A percentile compares a stretch with the other conserved stretches of the same genome.
Evolutionary conservation across 1,140 invertebrate genomes (phyloP).

Genomic region (Stenopsyche tienmushanensis): DNA sequence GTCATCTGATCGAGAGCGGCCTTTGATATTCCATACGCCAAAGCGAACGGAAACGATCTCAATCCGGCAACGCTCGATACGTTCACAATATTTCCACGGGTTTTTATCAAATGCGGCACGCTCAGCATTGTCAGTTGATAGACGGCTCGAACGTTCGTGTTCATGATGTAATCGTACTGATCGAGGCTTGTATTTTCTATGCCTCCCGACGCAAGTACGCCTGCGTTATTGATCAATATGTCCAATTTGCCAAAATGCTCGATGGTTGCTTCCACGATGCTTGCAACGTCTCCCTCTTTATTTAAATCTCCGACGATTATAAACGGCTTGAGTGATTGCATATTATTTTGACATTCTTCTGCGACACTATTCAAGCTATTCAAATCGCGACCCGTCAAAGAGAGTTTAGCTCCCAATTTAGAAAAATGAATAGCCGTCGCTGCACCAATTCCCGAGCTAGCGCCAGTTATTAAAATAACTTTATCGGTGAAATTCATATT

Average conservation of each 20-base stretch:
- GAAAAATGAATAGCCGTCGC: slow-evolving; percentile 78
- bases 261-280: slow-evolving; percentile 61
- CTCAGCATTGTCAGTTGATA: slow-evolving; percentile 76
- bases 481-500: slow-evolving; percentile 66
- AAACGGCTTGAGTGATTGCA: slow-evolving; percentile 50
- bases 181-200: slow-evolving; percentile 74
- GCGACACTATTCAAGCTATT: slow-evolving; percentile 60
- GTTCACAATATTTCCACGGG: slow-evolving; percentile 78
- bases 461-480: slow-evolving; percentile 74
- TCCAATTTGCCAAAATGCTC: slow-evolving; percentile 63
- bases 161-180: slow-evolving; percentile 73
- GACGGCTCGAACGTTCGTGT: slow-evolving; percentile 71
- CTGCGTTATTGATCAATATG: slow-evolving; percentile 78
- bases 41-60: slow-evolving; percentile 64
- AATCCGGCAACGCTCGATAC: slow-evolving; percentile 80
- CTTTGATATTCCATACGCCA: slow-evolving; percentile 81
- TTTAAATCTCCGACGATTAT: slow-evolving; percentile 65
- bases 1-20: slow-evolving; percentile 81
- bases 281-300: slow-evolving; percentile 64
- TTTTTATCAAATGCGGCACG: slow-evolving; percentile 69
- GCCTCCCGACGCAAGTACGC: slow-evolving; percentile 67
- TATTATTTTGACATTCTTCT: slow-evolving; percentile 60
- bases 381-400: slow-evolving; percentile 72
- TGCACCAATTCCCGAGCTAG: slow-evolving; percentile 86
- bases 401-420: slow-evolving; percentile 67